Evolutionary conservation across 2,888 invertebrate genomes (phyloP).

Genomic region (Euproctis similis): DNA sequence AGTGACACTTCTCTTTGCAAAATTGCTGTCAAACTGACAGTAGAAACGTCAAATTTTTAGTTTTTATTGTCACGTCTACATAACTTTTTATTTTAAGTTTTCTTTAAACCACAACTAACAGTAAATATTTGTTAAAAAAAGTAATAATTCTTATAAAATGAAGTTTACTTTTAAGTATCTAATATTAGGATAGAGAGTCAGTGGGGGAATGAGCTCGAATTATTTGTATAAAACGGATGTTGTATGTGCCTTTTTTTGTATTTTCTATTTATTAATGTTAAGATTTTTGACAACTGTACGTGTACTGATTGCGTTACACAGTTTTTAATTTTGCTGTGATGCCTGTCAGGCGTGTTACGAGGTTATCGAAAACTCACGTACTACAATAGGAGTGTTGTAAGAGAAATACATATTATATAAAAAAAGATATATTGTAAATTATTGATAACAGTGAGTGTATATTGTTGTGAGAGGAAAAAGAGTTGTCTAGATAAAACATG

Average conservation of each 20-base stretch:
- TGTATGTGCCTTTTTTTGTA: neutral
- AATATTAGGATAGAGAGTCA: no score
- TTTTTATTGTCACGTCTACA: no score
- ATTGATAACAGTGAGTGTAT: constrained; percentile 35
- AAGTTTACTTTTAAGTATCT: no score
- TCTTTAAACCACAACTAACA: no score
- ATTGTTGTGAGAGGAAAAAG: constrained; percentile 35
- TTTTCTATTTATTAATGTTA: neutral
- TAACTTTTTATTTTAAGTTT: no score
- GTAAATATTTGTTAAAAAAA: no score
- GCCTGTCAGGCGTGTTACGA: no score
- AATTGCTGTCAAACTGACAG: no score
- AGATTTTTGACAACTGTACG: neutral
- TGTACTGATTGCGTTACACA: neutral
- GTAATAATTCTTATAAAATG: no score
- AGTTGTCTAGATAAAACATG: constrained; percentile 45
- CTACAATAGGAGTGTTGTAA: constrained; percentile 9
- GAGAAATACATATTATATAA: constrained; percentile 28
- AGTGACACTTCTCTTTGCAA: no score
- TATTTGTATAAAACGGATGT: neutral
- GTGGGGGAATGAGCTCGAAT: no score
- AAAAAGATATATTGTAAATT: constrained; percentile 41
- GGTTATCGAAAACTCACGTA: constrained; percentile 12
- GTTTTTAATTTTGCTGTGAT: constrained; percentile 4
- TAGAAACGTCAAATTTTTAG: no score